A percentile compares a stretch with the other conserved stretches of the same genome.
phyloP scores from a whole-genome alignment of 2,888 invertebrate genomes.

The Dione vanillae region DNA sequence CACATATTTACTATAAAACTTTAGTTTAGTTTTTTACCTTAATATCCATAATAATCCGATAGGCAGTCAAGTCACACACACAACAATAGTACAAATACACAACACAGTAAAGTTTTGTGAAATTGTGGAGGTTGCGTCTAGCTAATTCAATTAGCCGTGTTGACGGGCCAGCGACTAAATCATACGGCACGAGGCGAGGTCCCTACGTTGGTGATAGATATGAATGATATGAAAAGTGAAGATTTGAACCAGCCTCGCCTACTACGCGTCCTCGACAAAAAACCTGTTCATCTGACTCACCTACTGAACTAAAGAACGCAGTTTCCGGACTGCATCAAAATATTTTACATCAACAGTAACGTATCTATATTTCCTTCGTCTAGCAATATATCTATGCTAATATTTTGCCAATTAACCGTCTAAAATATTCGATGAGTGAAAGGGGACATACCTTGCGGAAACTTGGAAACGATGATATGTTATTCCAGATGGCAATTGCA shows the following conservation, averaged over 20 bases:
- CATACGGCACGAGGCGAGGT: conserved; percentile 52
- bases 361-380: conserved; percentile 11
- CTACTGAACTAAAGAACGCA: conserved; percentile 71
- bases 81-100: conserved; percentile 55
- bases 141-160: conserved; percentile 67
- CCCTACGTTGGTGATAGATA: conserved; percentile 43
- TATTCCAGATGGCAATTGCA: conserved; percentile 55
- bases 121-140: conserved; percentile 48
- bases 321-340: conserved; percentile 62
- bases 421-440: conserved; percentile 77
- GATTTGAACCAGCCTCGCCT: conserved; percentile 63
- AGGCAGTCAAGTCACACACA: conserved; percentile 27
- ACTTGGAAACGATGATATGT: conserved; percentile 57
- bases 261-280: conserved; percentile 60
- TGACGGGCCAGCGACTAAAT: conserved; percentile 47
- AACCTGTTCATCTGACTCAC: conserved; percentile 73
- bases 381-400: conserved; percentile 37
- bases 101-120: conserved; percentile 47
- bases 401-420: conserved; percentile 59
- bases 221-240: conserved; percentile 65
- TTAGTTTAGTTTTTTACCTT: not conserved
- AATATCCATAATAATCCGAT: conserved; percentile 14
- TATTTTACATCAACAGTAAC: conserved; percentile 23
- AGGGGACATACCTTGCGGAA: conserved; percentile 79
- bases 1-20: not conserved